phyloP scores from a whole-genome alignment of 2,113 vertebrate genomes.

The Bagarius yarrelli region DNA sequence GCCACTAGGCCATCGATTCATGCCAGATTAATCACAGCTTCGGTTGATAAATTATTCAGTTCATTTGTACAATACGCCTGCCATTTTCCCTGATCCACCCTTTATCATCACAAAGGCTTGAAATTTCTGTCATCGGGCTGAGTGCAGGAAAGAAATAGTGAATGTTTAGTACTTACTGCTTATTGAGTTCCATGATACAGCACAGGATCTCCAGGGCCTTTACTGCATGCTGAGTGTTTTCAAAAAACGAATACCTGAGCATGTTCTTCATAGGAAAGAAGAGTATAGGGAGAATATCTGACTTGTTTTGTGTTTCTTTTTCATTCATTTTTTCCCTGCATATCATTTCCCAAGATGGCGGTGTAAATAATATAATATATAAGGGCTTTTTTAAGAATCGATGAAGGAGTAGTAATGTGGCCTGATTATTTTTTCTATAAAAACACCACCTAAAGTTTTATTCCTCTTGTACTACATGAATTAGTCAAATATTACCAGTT shows the following conservation, averaged over 20 bases:
- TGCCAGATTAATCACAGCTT: conserved; percentile 38
- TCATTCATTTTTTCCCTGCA: not conserved
- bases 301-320: not conserved
- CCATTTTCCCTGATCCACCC: conserved; percentile 16
- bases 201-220: conserved; percentile 26
- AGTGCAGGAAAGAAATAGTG: conserved; percentile 22
- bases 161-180: conserved; percentile 32
- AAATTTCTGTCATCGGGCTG: conserved; percentile 15
- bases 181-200: conserved; percentile 18
- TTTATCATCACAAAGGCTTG: conserved; percentile 28
- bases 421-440: not conserved
- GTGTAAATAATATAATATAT: not conserved
- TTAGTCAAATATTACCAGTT: not conserved
- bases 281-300: conserved; percentile 2
- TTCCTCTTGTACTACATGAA: not conserved
- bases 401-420: not conserved
- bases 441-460: not conserved
- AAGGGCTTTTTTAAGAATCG: not conserved
- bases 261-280: not conserved
- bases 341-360: not conserved
- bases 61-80: conserved; percentile 24
- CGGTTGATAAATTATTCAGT: conserved; percentile 45
- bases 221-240: conserved; percentile 17
- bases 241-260: conserved; percentile 13
- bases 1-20: conserved; percentile 35